Evolutionary conservation across 2,888 invertebrate species (phyloP).

Genomic region (Dione juno): DNA sequence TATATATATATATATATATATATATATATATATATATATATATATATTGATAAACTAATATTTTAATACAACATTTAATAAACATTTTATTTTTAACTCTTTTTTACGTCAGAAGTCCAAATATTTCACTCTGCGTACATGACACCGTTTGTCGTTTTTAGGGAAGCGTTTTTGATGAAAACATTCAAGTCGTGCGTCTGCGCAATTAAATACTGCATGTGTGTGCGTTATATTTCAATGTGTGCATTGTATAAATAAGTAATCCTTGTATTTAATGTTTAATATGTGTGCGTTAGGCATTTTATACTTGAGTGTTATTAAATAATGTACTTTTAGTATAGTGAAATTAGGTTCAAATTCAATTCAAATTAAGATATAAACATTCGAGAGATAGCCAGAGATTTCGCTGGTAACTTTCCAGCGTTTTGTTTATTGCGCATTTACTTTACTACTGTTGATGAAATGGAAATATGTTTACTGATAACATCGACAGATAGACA

Average conservation of each 20-base stretch:
- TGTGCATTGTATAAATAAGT: neutral
- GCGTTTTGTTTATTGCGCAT: slow-evolving; percentile 31
- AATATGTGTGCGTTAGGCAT: slow-evolving; percentile 4
- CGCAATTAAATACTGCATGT: neutral
- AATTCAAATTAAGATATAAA: neutral
- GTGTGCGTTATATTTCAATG: neutral
- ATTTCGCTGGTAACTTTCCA: slow-evolving; percentile 36
- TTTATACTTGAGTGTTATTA: neutral
- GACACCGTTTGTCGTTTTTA: slow-evolving; percentile 4
- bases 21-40: too few species aligned
- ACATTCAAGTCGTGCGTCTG: neutral
- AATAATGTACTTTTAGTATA: neutral
- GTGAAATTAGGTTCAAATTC: neutral
- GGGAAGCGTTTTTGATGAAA: neutral
- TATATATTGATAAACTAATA: too few species aligned
- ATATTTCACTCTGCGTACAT: neutral
- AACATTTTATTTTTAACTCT: neutral
- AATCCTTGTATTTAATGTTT: neutral
- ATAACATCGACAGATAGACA: neutral
- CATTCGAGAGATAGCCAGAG: slow-evolving; percentile 27
- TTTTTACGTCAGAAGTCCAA: neutral
- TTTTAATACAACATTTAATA: neutral
- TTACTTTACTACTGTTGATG: neutral
- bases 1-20: too few species aligned
- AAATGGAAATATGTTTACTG: slow-evolving; percentile 10